Percentiles rank a stretch among this genome's conserved stretches.
These are phyloP conservation scores for Erebia aethiops DNA, from an alignment of 2,888 invertebrate genomes.

Conservation along the genomic window DNA sequence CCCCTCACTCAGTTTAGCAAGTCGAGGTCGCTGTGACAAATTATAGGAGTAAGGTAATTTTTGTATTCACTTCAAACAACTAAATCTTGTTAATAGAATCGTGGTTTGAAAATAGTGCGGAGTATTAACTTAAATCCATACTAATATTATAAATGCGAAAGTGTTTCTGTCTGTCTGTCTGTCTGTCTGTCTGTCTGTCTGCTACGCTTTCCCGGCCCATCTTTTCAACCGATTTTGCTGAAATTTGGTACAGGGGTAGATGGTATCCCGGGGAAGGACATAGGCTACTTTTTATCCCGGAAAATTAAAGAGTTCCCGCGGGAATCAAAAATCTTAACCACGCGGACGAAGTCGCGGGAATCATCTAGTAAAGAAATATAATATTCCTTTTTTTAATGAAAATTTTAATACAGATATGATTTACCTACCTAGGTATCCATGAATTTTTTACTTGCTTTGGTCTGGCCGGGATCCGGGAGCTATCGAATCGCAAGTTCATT, in stretches of 20 bases:
- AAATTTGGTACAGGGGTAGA: no score
- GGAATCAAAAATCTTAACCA: no score
- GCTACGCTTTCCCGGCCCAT: no score
- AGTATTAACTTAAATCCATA: neutral
- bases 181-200: no score
- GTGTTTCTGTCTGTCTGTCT: no score
- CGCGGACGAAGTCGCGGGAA: no score
- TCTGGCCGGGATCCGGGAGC: neutral
- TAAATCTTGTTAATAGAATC: neutral
- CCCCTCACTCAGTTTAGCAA: conserved; percentile 15
- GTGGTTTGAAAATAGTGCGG: neutral
- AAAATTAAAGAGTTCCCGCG: no score
- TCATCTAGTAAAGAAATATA: no score
- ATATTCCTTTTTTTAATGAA: neutral
- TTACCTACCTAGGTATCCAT: neutral
- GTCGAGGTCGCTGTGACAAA: conserved; percentile 22
- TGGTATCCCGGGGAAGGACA: no score
- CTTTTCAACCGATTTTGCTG: no score
- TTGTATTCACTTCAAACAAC: conserved; percentile 2
- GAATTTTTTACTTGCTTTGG: neutral
- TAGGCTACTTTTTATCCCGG: no score
- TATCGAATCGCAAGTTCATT: conserved; percentile 1
- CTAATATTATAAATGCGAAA: neutral
- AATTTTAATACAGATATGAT: neutral
- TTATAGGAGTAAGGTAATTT: neutral